These are phyloP conservation scores for Erebia ligea DNA, from an alignment of 2,888 invertebrate species.

Conservation along the genomic window DNA sequence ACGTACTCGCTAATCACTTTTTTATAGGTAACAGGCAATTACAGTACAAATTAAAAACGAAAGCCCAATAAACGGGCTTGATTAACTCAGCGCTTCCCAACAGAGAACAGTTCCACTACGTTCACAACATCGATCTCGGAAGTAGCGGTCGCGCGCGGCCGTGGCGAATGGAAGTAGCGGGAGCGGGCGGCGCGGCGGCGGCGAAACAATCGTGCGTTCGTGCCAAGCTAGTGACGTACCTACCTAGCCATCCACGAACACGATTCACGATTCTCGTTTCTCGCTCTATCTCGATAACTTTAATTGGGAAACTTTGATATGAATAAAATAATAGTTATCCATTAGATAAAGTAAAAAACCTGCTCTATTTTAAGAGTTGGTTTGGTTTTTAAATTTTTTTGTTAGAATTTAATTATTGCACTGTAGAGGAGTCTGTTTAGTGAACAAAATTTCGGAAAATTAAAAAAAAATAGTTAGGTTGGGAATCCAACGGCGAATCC, in stretches of 20 bases:
- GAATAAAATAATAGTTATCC: not conserved
- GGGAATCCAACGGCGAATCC: no score
- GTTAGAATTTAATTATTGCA: no score
- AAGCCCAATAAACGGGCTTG: slow-evolving; percentile 62
- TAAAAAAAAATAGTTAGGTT: no score
- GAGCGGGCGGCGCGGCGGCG: slow-evolving; percentile 46
- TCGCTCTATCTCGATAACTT: slow-evolving; percentile 39
- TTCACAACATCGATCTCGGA: slow-evolving; percentile 65
- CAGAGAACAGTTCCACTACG: slow-evolving; percentile 57
- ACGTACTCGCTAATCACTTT: slow-evolving; percentile 44
- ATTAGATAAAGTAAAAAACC: no score
- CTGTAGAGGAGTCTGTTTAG: no score
- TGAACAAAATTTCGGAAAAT: no score
- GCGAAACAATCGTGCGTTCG: slow-evolving; percentile 43
- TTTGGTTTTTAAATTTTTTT: no score
- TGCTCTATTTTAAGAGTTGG: not conserved
- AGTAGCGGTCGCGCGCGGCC: slow-evolving; percentile 53
- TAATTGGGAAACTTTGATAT: slow-evolving; percentile 25
- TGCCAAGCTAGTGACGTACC: slow-evolving; percentile 45
- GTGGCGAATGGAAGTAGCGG: slow-evolving; percentile 47
- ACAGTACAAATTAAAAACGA: slow-evolving; percentile 55
- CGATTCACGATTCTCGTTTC: slow-evolving; percentile 36
- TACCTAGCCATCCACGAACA: slow-evolving; percentile 36
- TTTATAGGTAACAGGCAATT: slow-evolving; percentile 47
- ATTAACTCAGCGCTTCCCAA: slow-evolving; percentile 66